Conservation (phyloP, 64 coral and sea anemone species). For the Dendronephthya gigantea region DNA sequence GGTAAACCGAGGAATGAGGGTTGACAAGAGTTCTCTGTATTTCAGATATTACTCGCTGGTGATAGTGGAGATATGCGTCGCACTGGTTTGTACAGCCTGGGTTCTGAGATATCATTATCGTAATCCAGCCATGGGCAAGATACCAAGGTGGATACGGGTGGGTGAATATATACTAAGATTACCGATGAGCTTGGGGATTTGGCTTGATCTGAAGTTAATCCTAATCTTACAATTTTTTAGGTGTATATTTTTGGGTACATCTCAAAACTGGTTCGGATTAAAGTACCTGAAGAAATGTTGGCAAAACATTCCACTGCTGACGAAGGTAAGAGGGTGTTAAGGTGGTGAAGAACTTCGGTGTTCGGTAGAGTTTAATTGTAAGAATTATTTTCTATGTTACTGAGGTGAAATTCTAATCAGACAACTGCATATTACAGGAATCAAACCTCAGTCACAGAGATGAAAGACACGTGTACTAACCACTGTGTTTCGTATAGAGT, state of each 20-base stretch:
- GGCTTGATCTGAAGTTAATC: background rate
- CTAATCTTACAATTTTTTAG: conserved; percentile 4
- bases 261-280: conserved; percentile 41
- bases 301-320: background rate
- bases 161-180: too few relatives aligned
- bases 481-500: too few relatives aligned
- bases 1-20: too few relatives aligned
- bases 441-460: too few relatives aligned
- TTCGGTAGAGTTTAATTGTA: too few relatives aligned
- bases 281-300: conserved; percentile 16
- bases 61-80: conserved; percentile 61
- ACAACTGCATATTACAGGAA: too few relatives aligned
- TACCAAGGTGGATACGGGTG: conserved; percentile 65
- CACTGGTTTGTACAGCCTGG: conserved; percentile 57
- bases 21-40: background rate
- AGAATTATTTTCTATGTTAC: too few relatives aligned
- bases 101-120: conserved; percentile 69
- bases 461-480: background rate
- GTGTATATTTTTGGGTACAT: conserved; percentile 59
- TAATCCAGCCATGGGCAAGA: conserved; percentile 57
- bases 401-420: too few relatives aligned
- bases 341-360: too few relatives aligned
- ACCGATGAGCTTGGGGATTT: too few relatives aligned
- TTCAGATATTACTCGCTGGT: conserved; percentile 70
- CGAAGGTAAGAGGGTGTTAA: background rate